Base-by-base conservation (phyloP, 2,113 vertebrate genomes). In the Archilochus colubris region DNA sequence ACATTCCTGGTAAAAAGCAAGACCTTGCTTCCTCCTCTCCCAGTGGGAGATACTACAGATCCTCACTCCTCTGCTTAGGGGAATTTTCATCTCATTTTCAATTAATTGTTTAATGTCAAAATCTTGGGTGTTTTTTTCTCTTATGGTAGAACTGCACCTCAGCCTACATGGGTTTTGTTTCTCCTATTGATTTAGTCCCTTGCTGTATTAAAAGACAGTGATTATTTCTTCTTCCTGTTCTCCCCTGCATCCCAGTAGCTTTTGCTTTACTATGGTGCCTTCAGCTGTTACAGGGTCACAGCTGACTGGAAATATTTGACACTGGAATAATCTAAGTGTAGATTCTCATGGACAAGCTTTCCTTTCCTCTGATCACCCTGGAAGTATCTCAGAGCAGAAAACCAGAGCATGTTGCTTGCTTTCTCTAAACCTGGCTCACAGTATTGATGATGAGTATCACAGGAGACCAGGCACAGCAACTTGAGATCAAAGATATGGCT, bases 401-500 rank as follows among this genome's bases (percentile, higher is more conserved):
- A 48, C 33, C 1, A 1, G 51, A 1, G 51, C 40, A 14, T 1
- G 24, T 48, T 46, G 28, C 61, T 80, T 80, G 38, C 36, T 58
- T 66, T 61, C 66, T 51, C 67, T 68, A 64, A 82, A 36, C 3
- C 5, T 21, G 48, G 17, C 46, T 78, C 27, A 27, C 12, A 6
- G 23, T 44, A 23, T 1, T 14, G 27, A 70, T 27, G 27, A 69
- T 20, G 24, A 18, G n/a, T 3, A 1, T 27, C 54, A 44, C 33
- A 61, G 21, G 33, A 72, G 28, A 74, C 5, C 61, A 79, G 50
- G n/a, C 55, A 46, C 13, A 79, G 24, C 53, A 55, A n/a, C 48
- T 20, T 3, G 0, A 14, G 44, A 53, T 40, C 59, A 0, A 5
- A 89, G 40, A 85, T 2, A 2, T 27, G 19, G 67, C 64, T 24